A percentile compares a stretch with the other conserved stretches of the same genome.
These are phyloP conservation scores for Styela clava DNA, from an alignment of 23 tunicate species.

Conservation along the genomic window DNA sequence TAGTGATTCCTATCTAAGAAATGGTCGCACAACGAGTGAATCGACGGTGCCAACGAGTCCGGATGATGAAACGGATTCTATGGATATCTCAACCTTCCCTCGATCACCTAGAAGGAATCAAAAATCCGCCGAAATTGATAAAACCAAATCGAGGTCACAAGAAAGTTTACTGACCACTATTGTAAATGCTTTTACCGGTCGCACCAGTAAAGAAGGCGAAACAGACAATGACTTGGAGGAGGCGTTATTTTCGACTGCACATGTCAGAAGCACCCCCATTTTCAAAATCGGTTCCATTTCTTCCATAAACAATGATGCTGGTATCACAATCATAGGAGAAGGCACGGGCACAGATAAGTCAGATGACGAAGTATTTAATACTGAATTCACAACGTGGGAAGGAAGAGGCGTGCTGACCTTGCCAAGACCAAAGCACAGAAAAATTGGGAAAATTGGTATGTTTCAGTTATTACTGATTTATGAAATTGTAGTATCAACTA, in stretches of 20 bases:
- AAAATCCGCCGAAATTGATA: not conserved
- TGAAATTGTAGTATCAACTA: too few species aligned
- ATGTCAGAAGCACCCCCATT: not conserved
- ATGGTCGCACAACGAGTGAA: not conserved
- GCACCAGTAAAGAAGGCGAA: not conserved
- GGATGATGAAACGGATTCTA: not conserved
- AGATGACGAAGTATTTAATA: not conserved
- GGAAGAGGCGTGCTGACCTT: conserved; percentile 77
- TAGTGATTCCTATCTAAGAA: conserved; percentile 19
- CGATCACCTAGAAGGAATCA: not conserved
- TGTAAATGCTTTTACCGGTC: conserved; percentile 24
- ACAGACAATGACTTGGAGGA: not conserved
- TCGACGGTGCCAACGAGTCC: not conserved
- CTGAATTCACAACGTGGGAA: conserved; percentile 62
- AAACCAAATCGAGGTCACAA: conserved; percentile 16
- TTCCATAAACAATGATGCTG: not conserved
- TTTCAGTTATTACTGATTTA: not conserved
- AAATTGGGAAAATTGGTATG: conserved; percentile 41
- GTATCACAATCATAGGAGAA: not conserved
- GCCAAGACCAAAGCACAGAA: conserved; percentile 66
- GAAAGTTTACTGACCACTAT: conserved; percentile 26
- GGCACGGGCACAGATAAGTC: not conserved
- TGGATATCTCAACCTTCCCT: conserved; percentile 10
- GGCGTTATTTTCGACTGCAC: not conserved
- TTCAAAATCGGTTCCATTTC: not conserved